These are phyloP conservation scores for Girardinus metallicus DNA, from an alignment of 2,797 vertebrate genomes.

Conservation along the genomic window DNA sequence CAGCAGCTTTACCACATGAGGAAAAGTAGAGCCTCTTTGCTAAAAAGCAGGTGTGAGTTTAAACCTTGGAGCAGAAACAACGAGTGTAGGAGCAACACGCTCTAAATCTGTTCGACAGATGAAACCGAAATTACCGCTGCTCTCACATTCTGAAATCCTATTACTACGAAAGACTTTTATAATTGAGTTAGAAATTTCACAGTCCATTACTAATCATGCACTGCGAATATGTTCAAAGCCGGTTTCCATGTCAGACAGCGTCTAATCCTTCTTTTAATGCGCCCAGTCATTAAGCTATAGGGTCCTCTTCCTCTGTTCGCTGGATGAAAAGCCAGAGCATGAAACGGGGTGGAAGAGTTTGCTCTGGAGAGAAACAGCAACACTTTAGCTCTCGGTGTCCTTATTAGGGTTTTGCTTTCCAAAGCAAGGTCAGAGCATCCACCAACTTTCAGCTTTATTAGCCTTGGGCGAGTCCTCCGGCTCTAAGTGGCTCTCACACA, in stretches of 20 bases:
- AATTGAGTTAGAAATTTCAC: conserved; percentile 73
- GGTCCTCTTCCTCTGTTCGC: conserved; percentile 63
- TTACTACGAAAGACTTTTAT: conserved; percentile 73
- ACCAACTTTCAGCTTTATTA: conserved; percentile 78
- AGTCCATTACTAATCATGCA: conserved; percentile 73
- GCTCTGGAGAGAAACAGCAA: conserved; percentile 70
- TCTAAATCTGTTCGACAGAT: conserved; percentile 65
- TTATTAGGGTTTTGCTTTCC: conserved; percentile 77
- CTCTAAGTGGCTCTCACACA: conserved; percentile 71
- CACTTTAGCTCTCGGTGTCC: conserved; percentile 68
- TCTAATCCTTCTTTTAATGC: conserved; percentile 77
- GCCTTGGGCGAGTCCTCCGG: conserved; percentile 77
- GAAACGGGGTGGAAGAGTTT: conserved; percentile 64
- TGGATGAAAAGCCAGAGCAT: conserved; percentile 70
- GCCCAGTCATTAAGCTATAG: conserved; percentile 71
- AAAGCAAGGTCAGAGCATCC: conserved; percentile 76
- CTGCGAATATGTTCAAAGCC: conserved; percentile 72
- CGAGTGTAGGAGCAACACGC: conserved; percentile 59
- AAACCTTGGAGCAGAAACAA: conserved; percentile 43
- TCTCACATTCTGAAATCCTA: conserved; percentile 66
- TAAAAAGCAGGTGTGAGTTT: conserved; percentile 13
- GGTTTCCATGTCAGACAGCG: conserved; percentile 70
- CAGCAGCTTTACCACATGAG: not conserved
- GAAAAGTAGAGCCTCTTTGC: not conserved
- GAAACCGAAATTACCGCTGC: conserved; percentile 67